Evolutionary conservation across 2,113 vertebrate species (phyloP).

Genomic region (Seriola quinqueradiata): DNA sequence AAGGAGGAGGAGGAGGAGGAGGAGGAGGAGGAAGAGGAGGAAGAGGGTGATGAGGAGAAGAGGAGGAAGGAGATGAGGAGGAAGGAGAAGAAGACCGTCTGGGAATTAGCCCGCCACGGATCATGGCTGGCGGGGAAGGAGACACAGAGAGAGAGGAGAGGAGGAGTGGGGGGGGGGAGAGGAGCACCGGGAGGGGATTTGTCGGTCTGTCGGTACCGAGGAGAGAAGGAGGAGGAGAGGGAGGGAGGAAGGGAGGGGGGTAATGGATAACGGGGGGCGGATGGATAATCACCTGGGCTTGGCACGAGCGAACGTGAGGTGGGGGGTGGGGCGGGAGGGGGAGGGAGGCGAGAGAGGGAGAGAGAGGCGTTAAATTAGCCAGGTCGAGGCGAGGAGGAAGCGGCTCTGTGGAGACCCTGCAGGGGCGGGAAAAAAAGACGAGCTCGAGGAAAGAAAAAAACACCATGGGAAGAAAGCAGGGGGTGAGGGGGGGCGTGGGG

Average conservation of each 20-base stretch:
- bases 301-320: slow-evolving; percentile 66
- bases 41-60: slow-evolving; percentile 41
- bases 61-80: slow-evolving; percentile 25
- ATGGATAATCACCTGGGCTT: slow-evolving; percentile 81
- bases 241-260: slow-evolving; percentile 12
- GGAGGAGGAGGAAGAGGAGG: slow-evolving; percentile 30
- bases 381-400: slow-evolving; percentile 54
- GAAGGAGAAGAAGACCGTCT: slow-evolving; percentile 72
- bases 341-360: slow-evolving; percentile 18
- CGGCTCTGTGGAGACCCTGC: slow-evolving; percentile 64
- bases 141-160: slow-evolving; percentile 54
- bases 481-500: slow-evolving; percentile 2
- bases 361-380: slow-evolving; percentile 55
- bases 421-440: slow-evolving; percentile 60
- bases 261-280: slow-evolving; percentile 43
- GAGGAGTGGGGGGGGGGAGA: slow-evolving; percentile 29
- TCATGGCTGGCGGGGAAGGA: slow-evolving; percentile 81
- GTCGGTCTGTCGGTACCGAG: slow-evolving; percentile 69
- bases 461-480: slow-evolving; percentile 42
- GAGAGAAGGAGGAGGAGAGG: slow-evolving; percentile 23
- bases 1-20: slow-evolving; percentile 54
- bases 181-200: slow-evolving; percentile 78
- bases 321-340: slow-evolving; percentile 20
- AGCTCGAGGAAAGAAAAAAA: slow-evolving; percentile 31
- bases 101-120: slow-evolving; percentile 83